Evolutionary conservation across 2,797 vertebrate genomes (phyloP).

Genomic region (Malurus splendens): DNA sequence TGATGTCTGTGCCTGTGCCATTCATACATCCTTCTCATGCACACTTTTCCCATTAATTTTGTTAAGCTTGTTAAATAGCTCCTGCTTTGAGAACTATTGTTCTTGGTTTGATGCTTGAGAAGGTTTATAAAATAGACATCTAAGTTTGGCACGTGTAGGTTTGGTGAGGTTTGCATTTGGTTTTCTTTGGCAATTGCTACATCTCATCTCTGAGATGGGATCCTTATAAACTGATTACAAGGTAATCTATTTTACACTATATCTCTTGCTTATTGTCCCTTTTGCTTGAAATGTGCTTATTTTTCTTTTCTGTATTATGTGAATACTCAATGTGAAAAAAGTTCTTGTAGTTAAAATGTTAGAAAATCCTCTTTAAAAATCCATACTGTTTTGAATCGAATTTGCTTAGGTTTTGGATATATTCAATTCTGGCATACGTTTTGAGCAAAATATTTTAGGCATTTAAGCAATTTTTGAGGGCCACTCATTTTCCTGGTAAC

Average conservation of each 20-base stretch:
- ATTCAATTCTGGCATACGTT: background rate
- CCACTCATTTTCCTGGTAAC: background rate
- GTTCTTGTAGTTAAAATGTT: background rate
- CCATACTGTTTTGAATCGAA: background rate
- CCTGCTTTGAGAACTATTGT: background rate
- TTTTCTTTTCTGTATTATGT: background rate
- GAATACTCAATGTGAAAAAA: background rate
- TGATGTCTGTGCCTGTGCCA: background rate
- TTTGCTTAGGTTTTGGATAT: background rate
- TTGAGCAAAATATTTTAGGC: background rate
- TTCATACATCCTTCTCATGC: rapidly evolving
- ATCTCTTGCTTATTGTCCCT: background rate
- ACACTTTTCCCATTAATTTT: rapidly evolving
- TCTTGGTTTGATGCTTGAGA: background rate
- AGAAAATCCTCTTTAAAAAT: background rate
- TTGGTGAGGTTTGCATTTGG: background rate
- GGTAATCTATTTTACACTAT: background rate
- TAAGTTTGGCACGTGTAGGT: background rate
- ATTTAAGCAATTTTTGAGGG: background rate
- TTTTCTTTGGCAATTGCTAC: background rate
- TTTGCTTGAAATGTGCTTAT: background rate
- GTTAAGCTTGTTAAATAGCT: background rate
- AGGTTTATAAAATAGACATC: background rate
- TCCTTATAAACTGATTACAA: background rate
- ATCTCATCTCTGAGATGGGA: rapidly evolving